phyloP scores from a whole-genome alignment of 2,113 vertebrate species.

The Merops nubicus region DNA sequence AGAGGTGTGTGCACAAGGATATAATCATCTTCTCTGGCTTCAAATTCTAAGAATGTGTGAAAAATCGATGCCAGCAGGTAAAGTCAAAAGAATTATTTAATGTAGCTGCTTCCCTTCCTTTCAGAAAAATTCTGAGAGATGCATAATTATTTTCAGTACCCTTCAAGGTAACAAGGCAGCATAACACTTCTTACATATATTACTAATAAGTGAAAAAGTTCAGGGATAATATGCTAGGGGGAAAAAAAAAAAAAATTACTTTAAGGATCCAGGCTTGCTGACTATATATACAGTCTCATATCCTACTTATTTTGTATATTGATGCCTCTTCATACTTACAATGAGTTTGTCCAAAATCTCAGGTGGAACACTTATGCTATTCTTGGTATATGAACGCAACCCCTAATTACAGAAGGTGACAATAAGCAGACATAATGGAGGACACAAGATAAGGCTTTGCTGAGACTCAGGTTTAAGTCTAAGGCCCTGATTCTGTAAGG shows the following conservation, averaged over 20 bases:
- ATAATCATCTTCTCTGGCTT: neutral
- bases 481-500: neutral
- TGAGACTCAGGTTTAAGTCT: neutral
- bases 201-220: constrained; percentile 26
- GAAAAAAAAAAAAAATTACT: neutral
- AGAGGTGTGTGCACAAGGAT: neutral
- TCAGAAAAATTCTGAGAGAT: neutral
- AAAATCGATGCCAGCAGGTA: neutral
- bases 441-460: neutral
- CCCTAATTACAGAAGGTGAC: neutral
- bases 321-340: neutral
- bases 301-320: neutral
- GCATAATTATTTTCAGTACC: constrained; percentile 23
- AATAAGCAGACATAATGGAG: neutral
- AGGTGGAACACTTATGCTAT: neutral
- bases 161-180: constrained; percentile 10
- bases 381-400: neutral
- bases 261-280: neutral
- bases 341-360: neutral
- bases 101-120: neutral
- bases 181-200: accelerated
- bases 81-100: neutral
- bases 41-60: neutral
- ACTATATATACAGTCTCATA: neutral
- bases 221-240: neutral